Evolutionary conservation across 2,888 invertebrate species (phyloP), one percentile per base, ranked within the genome.

Genomic region (Drosophila villosipedis): DNA sequence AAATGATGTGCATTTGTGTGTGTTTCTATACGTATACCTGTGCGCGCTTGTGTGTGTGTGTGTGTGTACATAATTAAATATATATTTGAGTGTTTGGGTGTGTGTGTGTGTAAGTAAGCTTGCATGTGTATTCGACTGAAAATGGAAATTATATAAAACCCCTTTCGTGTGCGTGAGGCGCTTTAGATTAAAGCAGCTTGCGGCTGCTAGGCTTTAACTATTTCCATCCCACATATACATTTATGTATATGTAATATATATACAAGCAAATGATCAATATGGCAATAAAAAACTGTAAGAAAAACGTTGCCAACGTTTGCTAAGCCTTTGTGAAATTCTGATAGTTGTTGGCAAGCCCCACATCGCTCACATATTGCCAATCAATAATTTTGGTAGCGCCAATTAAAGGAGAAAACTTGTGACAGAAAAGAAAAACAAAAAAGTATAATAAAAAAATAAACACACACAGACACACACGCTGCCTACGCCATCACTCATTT

Each of bases 81-180:
- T 33, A 41, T 52, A 41, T 61, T 16, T 16, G 16, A 35, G 50
- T 72, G 69, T 78, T 31, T 9, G 31, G 30, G 30, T 33, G 33
- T 33, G 12, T 43, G 4, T 68, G 57, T 70, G 69, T 72, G 68
- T 70, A 59, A 73, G 69, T 69, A 72, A 74, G 63, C 64, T 61
- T 78, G 57, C 62, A 62, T 78, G 47, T 66, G 57, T 84, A 73
- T 72, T 70, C 59, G 68, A 54, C 74, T 87, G 84, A 91, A 91
- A 91, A 84, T 87, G 82, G 76, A 87, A 91, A 91, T 87, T 87
- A 87, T 87, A 91, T 87, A 87, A 87, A 85, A 70, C 73, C 84
- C 78, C 68, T 75, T 74, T 68, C 68, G 68, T 66, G 60, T 80
- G 83, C 82, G 79, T 79, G 67, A 66, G 58, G 63, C 68, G 73